Evolutionary conservation across 1,140 invertebrate species (phyloP), one percentile per base, ranked within the genome.

Genomic region (Colletes gigas): DNA sequence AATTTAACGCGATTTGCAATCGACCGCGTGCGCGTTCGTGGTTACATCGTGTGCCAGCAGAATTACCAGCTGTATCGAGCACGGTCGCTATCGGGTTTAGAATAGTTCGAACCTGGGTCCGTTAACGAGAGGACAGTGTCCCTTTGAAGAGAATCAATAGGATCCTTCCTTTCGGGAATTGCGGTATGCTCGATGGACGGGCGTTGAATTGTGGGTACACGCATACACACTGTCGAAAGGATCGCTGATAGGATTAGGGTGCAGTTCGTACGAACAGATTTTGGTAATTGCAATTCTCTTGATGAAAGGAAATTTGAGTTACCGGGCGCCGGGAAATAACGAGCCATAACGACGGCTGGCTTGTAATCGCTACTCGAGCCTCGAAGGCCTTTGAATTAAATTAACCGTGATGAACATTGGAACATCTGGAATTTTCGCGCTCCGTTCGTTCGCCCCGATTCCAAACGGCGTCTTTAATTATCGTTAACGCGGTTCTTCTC

Each of bases 31-130:
- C 55, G 52, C 39, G 60, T 41, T 10, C 68, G 55, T 57, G 73
- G 39, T 70, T 79, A 63, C 54, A 63, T 44, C 30, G 57, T 19
- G 52, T 55, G 78, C 65, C 67, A 30, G 30, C 30, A 30, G 67
- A 71, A 77, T 88, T 84, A 80, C 59, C 63, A 30, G 72, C 78
- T 76, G 47, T 52, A 68, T 55, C 62, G 62, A 52, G 81, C 74
- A 19, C 30, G 57, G 21, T 68, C 44, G 17, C 30, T 79, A 19
- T 57, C 12, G 57, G 19, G 39, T 63, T 44, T 57, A 21, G 14
- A 82, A 66, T 59, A 69, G 75, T 69, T 57, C n/a, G 41, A 30
- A 60, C 52, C 92, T n/a, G 89, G 93, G 65, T 91, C 83, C 55
- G 87, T 90, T 78, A 78, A 82, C 67, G 74, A 78, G 57, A 63